phyloP scores from a whole-genome alignment of 2,113 vertebrate species.

The Podocnemis expansa region DNA sequence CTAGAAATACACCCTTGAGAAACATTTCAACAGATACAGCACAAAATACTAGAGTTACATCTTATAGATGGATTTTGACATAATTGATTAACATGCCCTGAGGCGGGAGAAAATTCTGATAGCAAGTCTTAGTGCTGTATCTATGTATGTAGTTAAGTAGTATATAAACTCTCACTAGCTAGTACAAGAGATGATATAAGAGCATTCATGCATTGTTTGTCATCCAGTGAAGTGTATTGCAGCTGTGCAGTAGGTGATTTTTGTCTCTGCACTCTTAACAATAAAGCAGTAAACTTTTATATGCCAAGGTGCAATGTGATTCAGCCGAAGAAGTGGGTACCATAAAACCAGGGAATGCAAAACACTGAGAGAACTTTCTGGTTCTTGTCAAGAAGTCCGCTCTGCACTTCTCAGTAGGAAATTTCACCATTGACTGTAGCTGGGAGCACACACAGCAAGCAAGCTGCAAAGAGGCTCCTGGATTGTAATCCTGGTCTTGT shows the following conservation, averaged over 20 bases:
- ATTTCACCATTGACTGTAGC: background rate
- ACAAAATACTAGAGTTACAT: no score
- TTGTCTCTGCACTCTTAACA: background rate
- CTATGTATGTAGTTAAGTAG: background rate
- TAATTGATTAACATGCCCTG: no score
- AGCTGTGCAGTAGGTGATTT: background rate
- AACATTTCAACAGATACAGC: no score
- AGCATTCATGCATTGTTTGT: background rate
- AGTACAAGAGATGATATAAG: background rate
- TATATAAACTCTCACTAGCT: background rate
- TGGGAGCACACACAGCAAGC: background rate
- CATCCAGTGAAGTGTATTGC: background rate
- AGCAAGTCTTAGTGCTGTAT: no score
- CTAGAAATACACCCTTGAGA: no score
- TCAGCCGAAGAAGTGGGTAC: background rate
- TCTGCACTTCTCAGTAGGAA: background rate
- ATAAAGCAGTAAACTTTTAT: background rate
- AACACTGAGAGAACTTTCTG: background rate
- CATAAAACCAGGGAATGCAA: background rate
- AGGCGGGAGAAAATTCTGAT: no score
- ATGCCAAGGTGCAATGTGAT: background rate
- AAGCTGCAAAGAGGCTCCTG: background rate
- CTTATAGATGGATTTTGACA: no score
- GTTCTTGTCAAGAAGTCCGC: background rate
- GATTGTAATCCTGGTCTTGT: background rate